Evolutionary conservation across 35 echinoderm and acorn worm genomes (phyloP).

Genomic region (Hemicentrotus pulcherrimus): DNA sequence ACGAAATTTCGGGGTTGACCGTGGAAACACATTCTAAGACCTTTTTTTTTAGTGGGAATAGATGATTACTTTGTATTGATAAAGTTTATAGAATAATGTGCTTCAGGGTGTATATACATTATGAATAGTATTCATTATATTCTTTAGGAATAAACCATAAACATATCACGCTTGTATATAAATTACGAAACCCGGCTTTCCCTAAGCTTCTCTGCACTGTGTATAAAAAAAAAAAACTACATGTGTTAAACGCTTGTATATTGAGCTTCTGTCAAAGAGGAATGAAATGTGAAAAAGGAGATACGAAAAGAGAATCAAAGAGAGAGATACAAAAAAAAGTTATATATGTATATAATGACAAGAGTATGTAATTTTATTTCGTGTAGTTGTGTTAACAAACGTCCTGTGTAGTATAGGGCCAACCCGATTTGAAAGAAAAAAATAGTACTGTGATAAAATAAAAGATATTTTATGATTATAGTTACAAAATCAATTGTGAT

Average conservation of each 20-base stretch:
- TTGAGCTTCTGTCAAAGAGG: background rate
- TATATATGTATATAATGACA: slow-evolving; percentile 9
- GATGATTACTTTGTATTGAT: background rate
- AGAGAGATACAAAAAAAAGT: background rate
- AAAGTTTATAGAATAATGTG: background rate
- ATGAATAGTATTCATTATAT: background rate
- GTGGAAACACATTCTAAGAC: too few relatives aligned
- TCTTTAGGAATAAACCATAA: background rate
- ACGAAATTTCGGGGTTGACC: too few relatives aligned
- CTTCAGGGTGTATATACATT: background rate
- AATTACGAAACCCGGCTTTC: background rate
- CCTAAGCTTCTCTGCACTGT: background rate
- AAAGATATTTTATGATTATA: slow-evolving; percentile 21
- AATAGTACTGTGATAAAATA: slow-evolving; percentile 13
- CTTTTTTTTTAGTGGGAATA: too few relatives aligned
- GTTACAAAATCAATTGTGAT: background rate
- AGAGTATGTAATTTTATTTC: slow-evolving; percentile 19
- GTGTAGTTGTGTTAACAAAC: background rate
- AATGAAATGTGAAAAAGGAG: background rate
- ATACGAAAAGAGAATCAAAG: background rate
- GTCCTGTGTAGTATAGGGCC: background rate
- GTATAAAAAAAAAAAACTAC: background rate
- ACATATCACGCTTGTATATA: background rate
- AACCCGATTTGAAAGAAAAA: background rate
- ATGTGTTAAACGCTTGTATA: background rate